Evolutionary conservation across 2,888 invertebrate species (phyloP).

Genomic region (Lycaena phlaeas): DNA sequence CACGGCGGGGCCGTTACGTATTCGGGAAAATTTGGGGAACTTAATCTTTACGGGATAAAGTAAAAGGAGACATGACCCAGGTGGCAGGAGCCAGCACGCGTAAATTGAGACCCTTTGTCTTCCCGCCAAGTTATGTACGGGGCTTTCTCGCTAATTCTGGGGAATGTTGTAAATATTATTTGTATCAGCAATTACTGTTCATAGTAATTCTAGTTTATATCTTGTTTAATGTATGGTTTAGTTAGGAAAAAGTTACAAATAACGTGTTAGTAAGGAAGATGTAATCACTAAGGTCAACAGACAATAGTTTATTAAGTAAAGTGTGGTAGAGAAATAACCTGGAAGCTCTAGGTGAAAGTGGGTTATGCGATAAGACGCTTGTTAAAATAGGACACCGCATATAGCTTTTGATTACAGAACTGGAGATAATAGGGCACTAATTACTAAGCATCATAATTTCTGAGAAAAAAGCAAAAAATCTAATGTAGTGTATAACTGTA

Average conservation of each 20-base stretch:
- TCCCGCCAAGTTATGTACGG: conserved; percentile 41
- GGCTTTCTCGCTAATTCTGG: conserved; percentile 49
- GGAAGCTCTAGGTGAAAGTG: no score
- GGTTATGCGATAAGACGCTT: no score
- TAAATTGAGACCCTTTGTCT: conserved; percentile 58
- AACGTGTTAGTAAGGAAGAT: no score
- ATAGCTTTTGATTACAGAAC: neutral
- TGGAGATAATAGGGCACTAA: no score
- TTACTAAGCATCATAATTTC: no score
- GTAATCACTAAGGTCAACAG: conserved; percentile 2
- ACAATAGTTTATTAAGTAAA: no score
- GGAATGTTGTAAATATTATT: conserved; percentile 39
- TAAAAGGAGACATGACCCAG: conserved; percentile 71
- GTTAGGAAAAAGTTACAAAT: no score
- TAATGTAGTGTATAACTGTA: no score
- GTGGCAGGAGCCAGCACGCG: conserved; percentile 51
- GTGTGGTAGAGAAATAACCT: no score
- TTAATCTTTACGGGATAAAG: conserved; percentile 70
- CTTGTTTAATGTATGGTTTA: neutral
- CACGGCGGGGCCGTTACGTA: conserved; percentile 54
- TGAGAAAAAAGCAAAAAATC: no score
- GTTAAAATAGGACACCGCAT: no score
- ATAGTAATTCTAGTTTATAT: conserved; percentile 3
- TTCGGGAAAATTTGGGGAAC: conserved; percentile 56
- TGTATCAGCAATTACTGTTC: conserved; percentile 6